Evolutionary conservation across 2,888 invertebrate species (phyloP).

Genomic region (Ophonus ardosiacus): DNA sequence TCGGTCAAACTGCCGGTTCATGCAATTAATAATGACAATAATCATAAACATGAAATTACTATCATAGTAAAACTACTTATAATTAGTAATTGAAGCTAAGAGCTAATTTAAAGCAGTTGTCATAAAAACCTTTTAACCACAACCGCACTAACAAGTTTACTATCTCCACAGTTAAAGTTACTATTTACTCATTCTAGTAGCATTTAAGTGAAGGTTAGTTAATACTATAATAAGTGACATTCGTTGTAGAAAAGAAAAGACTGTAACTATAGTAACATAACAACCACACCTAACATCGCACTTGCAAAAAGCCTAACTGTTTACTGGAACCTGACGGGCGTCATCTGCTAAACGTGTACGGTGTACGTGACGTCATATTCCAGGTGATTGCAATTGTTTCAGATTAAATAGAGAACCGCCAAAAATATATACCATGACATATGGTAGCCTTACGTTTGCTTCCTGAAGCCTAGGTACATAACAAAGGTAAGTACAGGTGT

Average conservation of each 20-base stretch:
- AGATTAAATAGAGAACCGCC: conserved; percentile 3
- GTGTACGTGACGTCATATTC: conserved; percentile 8
- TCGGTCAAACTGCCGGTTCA: too few species aligned
- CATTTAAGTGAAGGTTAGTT: background rate
- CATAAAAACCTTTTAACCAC: too few species aligned
- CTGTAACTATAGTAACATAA: background rate
- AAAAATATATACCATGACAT: background rate
- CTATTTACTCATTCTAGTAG: background rate
- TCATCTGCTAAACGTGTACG: conserved; percentile 17
- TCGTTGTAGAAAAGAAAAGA: background rate
- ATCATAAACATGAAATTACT: too few species aligned
- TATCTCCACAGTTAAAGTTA: too few species aligned
- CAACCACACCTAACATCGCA: conserved; percentile 9
- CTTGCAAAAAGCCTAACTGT: conserved; percentile 2
- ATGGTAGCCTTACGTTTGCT: background rate
- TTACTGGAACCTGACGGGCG: conserved; percentile 12
- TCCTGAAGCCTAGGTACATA: too few species aligned
- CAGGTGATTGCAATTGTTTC: background rate
- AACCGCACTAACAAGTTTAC: too few species aligned
- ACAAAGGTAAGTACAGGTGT: too few species aligned
- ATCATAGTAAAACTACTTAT: too few species aligned
- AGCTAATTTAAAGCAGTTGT: too few species aligned
- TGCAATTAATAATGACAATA: too few species aligned
- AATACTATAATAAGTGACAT: conserved; percentile 6
- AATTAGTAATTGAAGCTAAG: too few species aligned